Base-by-base conservation (phyloP, 2,888 invertebrate species). In the Eurytoma adleriae region DNA sequence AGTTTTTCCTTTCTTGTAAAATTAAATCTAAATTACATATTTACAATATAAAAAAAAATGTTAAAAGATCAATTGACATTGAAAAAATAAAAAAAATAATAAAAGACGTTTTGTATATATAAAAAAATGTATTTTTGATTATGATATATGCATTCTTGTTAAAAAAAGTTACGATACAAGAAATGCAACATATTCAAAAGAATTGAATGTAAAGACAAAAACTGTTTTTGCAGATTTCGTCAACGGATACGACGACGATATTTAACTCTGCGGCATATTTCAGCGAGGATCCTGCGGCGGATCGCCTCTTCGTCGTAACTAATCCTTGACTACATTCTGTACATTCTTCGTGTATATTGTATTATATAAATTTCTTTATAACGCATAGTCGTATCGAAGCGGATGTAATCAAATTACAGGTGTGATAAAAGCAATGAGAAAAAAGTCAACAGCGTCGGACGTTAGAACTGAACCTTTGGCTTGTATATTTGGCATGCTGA, bases 241-340 rank as follows among this genome's bases (percentile, higher is more conserved):
- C 86, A 74, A 84, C 87, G 73, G 85, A 86, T 66, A 83, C 85
- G 18, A 84, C 86, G 71, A 79, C 77, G 59, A 90, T 90, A 85
- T 90, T 90, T 82, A 90, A 90, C 84, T 90, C 90, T 50, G 89
- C 90, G 24, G 88, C 89, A 61, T 90, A 90, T 83, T 90, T 90
- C 81, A 89, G 85, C 80, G 90, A 90, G 81, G 90, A 90, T 86
- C 88, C 90, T 67, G 87, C 88, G 20, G 87, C 90, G 77, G 90
- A 90, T 86, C 89, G 88, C 78, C 85, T 90, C 18, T 90, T 90
- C 83, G 87, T 87, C 83, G 89, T 91, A 59, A 88, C 90, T 80
- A 90, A 89, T 85, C 89, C 89, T 89, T 90, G 90, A 90, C 88
- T 85, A 71, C 13, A 27, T 78, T 86, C 83, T 90, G 89, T 89